Evolutionary conservation across 2,797 vertebrate genomes (phyloP).

Genomic region (Manis crassicaudata): DNA sequence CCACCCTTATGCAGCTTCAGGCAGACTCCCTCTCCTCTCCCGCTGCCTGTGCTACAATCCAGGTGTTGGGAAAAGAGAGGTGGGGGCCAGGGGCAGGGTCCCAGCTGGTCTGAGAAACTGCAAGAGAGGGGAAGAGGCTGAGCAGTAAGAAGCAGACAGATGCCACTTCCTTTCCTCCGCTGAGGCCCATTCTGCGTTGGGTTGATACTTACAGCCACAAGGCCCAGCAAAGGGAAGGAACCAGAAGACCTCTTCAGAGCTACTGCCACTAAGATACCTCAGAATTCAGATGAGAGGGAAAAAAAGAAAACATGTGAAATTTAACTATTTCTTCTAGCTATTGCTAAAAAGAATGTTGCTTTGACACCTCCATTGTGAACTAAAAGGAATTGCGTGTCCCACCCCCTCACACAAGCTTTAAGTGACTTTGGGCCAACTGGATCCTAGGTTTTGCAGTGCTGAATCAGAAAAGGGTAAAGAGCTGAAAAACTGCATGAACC

Average conservation of each 20-base stretch:
- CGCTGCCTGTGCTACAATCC: background rate
- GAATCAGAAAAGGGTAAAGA: background rate
- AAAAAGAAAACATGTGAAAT: background rate
- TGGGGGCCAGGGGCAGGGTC: background rate
- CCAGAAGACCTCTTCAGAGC: background rate
- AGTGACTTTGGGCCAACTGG: background rate
- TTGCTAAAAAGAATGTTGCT: slow-evolving; percentile 1
- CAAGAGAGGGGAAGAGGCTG: background rate
- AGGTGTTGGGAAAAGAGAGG: background rate
- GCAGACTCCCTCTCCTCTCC: background rate
- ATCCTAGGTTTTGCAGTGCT: background rate
- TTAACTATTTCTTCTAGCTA: background rate
- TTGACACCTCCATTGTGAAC: background rate
- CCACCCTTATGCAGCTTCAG: background rate
- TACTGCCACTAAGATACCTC: background rate
- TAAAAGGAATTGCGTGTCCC: background rate
- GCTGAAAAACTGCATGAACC: background rate
- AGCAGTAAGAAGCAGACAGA: background rate
- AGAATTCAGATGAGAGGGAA: background rate
- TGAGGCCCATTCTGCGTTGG: background rate
- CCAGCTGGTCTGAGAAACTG: background rate
- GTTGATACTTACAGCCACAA: background rate
- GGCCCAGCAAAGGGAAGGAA: background rate
- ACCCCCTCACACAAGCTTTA: background rate
- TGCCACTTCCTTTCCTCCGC: background rate